These are phyloP conservation scores for Vesta saturnalis DNA, from an alignment of 2,888 invertebrate genomes.

Conservation along the genomic window DNA sequence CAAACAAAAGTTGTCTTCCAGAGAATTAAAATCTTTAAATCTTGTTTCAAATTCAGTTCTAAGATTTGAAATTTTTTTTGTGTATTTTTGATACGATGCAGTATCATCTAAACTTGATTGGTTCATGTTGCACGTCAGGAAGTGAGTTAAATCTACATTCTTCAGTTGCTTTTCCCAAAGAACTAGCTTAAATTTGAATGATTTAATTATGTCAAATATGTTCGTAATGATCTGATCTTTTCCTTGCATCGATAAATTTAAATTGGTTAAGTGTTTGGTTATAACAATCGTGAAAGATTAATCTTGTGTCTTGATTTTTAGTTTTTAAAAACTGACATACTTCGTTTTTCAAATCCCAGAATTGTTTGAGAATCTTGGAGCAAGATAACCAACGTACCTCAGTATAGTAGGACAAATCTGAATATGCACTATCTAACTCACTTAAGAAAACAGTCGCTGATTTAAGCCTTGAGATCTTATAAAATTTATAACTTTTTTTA, in stretches of 20 bases:
- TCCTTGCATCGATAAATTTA: slow-evolving; percentile 39
- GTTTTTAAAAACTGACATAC: not conserved
- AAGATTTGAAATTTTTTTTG: slow-evolving; percentile 21
- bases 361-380: not conserved
- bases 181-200: slow-evolving; percentile 24
- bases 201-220: slow-evolving; percentile 41
- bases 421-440: too few relatives aligned
- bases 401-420: too few relatives aligned
- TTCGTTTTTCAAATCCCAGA: not conserved
- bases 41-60: slow-evolving; percentile 43
- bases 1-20: slow-evolving; percentile 36
- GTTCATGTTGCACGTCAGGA: slow-evolving; percentile 35
- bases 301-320: not conserved
- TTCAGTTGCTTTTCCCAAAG: not conserved
- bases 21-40: slow-evolving; percentile 40
- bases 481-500: not conserved
- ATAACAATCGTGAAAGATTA: not conserved
- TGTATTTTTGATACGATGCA: slow-evolving; percentile 25
- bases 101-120: slow-evolving; percentile 16
- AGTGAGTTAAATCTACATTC: too few relatives aligned
- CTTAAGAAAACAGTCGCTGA: not conserved
- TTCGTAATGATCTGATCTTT: slow-evolving; percentile 40
- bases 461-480: not conserved
- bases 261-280: slow-evolving; percentile 11
- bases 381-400: too few relatives aligned